phyloP scores from a whole-genome alignment of 2,797 vertebrate species.

The Sebastes minor region DNA sequence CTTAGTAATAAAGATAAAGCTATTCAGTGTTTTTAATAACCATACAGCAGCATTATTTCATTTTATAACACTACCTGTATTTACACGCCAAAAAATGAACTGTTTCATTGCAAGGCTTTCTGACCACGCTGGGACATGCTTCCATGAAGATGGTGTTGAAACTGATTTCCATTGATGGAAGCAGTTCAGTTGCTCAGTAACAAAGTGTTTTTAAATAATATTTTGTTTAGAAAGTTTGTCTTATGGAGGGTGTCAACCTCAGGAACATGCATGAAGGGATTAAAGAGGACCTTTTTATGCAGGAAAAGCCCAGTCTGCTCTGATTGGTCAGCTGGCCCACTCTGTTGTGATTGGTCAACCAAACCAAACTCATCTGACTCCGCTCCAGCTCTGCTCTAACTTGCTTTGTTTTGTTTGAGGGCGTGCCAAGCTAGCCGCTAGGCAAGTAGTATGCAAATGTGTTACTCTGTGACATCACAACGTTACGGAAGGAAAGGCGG shows the following conservation, averaged over 20 bases:
- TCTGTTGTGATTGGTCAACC: too few species aligned
- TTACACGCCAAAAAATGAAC: neutral
- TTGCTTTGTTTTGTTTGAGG: too few species aligned
- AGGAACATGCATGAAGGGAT: neutral
- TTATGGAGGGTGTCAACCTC: neutral
- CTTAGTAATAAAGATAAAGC: neutral
- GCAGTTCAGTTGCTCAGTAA: neutral
- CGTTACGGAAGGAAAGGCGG: too few species aligned
- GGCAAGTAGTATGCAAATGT: fast-evolving
- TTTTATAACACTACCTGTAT: neutral
- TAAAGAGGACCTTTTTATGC: fast-evolving
- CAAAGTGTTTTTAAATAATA: too few species aligned
- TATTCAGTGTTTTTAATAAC: neutral
- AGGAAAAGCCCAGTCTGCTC: too few species aligned
- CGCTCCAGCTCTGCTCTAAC: too few species aligned
- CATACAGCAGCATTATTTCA: neutral
- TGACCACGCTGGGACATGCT: neutral
- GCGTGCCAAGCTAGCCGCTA: too few species aligned
- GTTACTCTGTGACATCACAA: too few species aligned
- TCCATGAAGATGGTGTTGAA: neutral
- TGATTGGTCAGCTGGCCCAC: too few species aligned
- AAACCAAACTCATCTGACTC: fast-evolving
- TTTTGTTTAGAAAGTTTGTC: too few species aligned
- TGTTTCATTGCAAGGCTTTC: neutral
- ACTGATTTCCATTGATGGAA: neutral